Evolutionary conservation across 2,888 invertebrate genomes (phyloP).

Genomic region (Cryptocheilus praepositus): DNA sequence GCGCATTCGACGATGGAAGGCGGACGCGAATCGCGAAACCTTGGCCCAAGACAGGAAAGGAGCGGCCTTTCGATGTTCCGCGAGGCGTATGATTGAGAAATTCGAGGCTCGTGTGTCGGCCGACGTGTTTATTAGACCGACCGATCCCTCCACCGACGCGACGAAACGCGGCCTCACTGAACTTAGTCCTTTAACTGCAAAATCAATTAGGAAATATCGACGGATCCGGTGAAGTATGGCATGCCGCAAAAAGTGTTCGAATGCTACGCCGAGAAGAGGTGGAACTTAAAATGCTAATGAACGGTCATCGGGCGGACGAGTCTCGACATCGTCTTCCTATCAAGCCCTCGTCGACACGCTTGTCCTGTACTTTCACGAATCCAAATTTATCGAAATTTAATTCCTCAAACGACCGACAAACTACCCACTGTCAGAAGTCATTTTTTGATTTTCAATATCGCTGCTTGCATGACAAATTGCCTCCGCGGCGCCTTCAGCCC

Average conservation of each 20-base stretch:
- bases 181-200: neutral
- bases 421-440: conserved; percentile 20
- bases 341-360: conserved; percentile 40
- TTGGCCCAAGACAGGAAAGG: neutral
- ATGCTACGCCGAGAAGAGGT: conserved; percentile 21
- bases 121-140: neutral
- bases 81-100: no score
- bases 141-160: neutral
- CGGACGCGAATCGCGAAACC: neutral
- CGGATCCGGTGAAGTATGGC: conserved; percentile 15
- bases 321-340: neutral
- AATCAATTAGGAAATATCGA: neutral
- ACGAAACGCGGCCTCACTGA: neutral
- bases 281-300: conserved; percentile 53
- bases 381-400: conserved; percentile 53
- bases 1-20: neutral
- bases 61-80: neutral
- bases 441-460: neutral
- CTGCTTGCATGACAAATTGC: neutral
- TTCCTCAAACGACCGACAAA: conserved; percentile 36
- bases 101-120: neutral
- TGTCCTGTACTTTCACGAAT: conserved; percentile 44
- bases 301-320: conserved; percentile 6
- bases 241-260: conserved; percentile 29
- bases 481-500: neutral